A percentile compares a stretch with the other conserved stretches of the same genome.
These are phyloP conservation scores for Tragulus kanchil DNA, from an alignment of 2,113 vertebrate genomes.

Conservation along the genomic window DNA sequence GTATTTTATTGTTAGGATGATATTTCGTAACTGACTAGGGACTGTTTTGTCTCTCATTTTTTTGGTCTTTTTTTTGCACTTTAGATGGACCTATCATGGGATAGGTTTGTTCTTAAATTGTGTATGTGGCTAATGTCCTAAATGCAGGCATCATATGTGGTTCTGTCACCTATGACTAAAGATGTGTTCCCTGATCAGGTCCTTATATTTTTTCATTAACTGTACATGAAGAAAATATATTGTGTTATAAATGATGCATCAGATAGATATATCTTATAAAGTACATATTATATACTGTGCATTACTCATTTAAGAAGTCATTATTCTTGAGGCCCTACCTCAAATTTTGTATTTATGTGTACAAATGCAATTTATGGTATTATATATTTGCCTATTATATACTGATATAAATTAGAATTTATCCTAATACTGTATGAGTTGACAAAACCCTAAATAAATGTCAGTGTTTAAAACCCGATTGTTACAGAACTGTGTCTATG, in stretches of 20 bases:
- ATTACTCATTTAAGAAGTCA: conserved; percentile 94
- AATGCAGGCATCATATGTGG: conserved; percentile 92
- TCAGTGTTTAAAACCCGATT: conserved; percentile 92
- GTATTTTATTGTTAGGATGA: conserved; percentile 92
- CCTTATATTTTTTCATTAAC: conserved; percentile 91
- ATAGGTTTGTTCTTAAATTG: conserved; percentile 97
- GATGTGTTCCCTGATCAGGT: conserved; percentile 95
- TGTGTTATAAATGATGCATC: conserved; percentile 92
- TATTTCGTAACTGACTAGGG: conserved; percentile 88
- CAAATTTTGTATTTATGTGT: conserved; percentile 99
- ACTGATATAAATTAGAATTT: conserved; percentile 94
- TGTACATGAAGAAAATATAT: conserved; percentile 88
- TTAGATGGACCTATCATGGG: conserved; percentile 95
- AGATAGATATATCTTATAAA: conserved; percentile 89
- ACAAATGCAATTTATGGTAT: conserved; percentile 99
- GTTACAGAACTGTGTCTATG: conserved; percentile 53
- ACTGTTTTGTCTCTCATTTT: conserved; percentile 90
- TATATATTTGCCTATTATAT: conserved; percentile 99
- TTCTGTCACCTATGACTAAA: conserved; percentile 97
- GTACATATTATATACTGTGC: conserved; percentile 90
- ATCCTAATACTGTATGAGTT: conserved; percentile 95
- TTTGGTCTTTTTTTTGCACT: conserved; percentile 94
- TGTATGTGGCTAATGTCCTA: conserved; percentile 97
- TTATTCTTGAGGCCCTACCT: conserved; percentile 99
- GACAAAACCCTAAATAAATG: conserved; percentile 96